Conservation (phyloP, 1,140 invertebrate species). For the Neodiprion lecontei region DNA sequence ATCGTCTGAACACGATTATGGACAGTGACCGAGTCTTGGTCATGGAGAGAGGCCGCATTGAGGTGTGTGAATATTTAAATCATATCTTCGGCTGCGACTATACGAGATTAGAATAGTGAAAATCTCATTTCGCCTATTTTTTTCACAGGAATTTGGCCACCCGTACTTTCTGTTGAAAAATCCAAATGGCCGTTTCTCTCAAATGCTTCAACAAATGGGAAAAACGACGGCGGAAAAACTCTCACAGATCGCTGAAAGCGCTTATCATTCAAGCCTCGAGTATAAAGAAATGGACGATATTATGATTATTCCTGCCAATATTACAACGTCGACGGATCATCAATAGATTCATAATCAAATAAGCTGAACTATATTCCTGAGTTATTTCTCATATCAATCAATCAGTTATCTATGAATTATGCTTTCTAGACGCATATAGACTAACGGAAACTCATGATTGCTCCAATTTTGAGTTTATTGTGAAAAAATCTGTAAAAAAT, state of each 20-base stretch:
- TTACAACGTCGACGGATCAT: too few relatives aligned
- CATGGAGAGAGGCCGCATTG: conserved; percentile 60
- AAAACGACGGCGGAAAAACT: conserved; percentile 48
- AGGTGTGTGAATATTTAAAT: conserved; percentile 63
- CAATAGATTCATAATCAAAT: too few relatives aligned
- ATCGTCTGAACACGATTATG: conserved; percentile 70
- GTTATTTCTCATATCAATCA: too few relatives aligned
- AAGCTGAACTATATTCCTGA: too few relatives aligned
- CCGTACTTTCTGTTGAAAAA: conserved; percentile 69
- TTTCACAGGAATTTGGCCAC: conserved; percentile 70
- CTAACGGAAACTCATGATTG: too few relatives aligned
- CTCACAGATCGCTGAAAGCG: conserved; percentile 46
- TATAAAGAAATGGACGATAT: background rate
- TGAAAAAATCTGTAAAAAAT: too few relatives aligned
- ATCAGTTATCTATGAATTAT: too few relatives aligned
- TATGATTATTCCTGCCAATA: background rate
- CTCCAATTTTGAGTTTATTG: too few relatives aligned
- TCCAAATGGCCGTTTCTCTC: conserved; percentile 57
- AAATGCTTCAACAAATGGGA: conserved; percentile 66
- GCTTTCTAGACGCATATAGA: too few relatives aligned
- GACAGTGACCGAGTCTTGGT: conserved; percentile 65
- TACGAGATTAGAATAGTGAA: conserved; percentile 39
- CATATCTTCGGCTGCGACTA: conserved; percentile 53
- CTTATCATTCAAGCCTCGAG: background rate
- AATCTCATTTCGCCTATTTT: conserved; percentile 19